A percentile compares a stretch with the other conserved stretches of the same genome.
Evolutionary conservation across 2,113 vertebrate species (phyloP).

Genomic region (Ophthalmolycus amberensis): DNA sequence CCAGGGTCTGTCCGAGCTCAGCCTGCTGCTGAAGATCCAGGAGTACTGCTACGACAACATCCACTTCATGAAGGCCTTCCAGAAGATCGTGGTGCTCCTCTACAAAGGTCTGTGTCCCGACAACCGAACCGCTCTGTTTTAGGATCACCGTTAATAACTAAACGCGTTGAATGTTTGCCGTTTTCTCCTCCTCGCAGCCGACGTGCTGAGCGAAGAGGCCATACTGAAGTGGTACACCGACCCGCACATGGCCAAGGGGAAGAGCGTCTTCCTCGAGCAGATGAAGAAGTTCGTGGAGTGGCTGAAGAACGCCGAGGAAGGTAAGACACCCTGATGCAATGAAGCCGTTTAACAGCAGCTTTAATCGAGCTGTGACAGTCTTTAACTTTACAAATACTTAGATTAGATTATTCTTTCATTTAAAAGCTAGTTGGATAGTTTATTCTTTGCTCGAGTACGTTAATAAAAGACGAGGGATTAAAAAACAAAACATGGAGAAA

Average conservation of each 20-base stretch:
- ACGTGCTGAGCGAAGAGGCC: slow-evolving; percentile 97
- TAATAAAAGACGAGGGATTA: no score
- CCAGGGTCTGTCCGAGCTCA: slow-evolving; percentile 98
- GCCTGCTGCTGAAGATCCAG: slow-evolving; percentile 98
- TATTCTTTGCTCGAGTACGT: no score
- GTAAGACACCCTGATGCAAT: slow-evolving; percentile 72
- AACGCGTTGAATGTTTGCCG: no score
- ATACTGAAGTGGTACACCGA: slow-evolving; percentile 99
- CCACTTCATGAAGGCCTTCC: slow-evolving; percentile 99
- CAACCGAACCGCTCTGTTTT: background rate
- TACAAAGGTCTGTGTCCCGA: slow-evolving; percentile 90
- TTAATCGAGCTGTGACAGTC: no score
- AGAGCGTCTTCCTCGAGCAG: slow-evolving; percentile 97
- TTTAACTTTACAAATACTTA: no score
- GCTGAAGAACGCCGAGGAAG: slow-evolving; percentile 99
- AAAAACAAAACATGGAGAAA: no score
- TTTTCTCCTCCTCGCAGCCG: slow-evolving; percentile 81
- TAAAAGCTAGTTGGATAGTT: no score
- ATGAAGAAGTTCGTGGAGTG: slow-evolving; percentile 99
- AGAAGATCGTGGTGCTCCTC: slow-evolving; percentile 99
- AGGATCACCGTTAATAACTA: no score
- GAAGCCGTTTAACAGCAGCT: no score
- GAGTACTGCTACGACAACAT: slow-evolving; percentile 99
- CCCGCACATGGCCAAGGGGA: slow-evolving; percentile 93
- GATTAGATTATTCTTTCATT: no score